Percentiles rank a stretch among this genome's conserved stretches.
Conservation (phyloP, 2,888 invertebrate genomes). For the Chloroclysta siterata region DNA sequence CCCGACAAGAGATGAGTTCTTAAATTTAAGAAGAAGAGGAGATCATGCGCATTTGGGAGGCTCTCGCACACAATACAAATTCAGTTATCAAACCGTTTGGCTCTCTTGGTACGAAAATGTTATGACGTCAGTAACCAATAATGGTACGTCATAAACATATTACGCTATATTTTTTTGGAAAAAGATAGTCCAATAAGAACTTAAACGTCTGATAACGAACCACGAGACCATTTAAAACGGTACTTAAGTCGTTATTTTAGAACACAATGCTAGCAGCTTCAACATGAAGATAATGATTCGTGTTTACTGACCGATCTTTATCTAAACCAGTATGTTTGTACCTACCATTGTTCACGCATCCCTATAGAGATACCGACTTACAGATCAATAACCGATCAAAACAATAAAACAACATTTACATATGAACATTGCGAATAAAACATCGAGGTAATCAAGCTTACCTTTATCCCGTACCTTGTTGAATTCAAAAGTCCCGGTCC, state of each 20-base stretch:
- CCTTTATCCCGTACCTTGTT: background rate
- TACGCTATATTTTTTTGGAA: no score
- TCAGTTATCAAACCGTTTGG: no score
- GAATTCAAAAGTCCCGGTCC: constrained; percentile 4
- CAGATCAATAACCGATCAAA: background rate
- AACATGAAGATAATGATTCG: background rate
- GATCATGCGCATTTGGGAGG: no score
- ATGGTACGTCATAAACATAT: no score
- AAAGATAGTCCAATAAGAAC: no score
- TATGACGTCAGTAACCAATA: no score
- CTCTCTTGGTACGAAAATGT: no score
- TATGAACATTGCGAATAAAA: background rate
- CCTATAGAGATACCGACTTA: background rate
- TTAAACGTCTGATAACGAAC: no score
- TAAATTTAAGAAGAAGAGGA: no score
- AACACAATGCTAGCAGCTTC: background rate
- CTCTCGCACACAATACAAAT: no score
- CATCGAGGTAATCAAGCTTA: background rate
- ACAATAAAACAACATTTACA: background rate
- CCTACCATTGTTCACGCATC: background rate
- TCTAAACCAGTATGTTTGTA: background rate
- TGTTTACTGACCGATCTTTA: background rate
- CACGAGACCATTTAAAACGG: no score
- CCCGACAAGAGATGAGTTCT: no score
- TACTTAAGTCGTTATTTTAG: background rate